Evolutionary conservation across 2,797 vertebrate species (phyloP), one percentile per base, ranked within the genome.

Genomic region (Sphaeramia orbicularis): DNA sequence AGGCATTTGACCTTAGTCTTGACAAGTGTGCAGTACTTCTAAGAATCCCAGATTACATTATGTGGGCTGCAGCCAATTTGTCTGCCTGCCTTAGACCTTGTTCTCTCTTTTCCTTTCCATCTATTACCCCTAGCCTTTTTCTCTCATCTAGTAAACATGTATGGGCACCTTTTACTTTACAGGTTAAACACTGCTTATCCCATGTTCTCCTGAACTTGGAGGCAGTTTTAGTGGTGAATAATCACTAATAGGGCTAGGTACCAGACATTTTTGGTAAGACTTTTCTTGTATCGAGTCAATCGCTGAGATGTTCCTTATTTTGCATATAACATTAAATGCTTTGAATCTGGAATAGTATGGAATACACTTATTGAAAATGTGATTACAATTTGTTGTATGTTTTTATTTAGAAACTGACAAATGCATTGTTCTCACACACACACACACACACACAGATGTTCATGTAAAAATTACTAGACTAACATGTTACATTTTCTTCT

Each of bases 1-100:
- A 86, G 81, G 68, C 86, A 76, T 90, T 88, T 87, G 91, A 88
- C 89, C 90, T 89, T 85, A 83, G 82, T 83, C 89, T 91, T 88
- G 86, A 84, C 82, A 75, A 88, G 84, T 64, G 79, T 64, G 70
- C 64, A 44, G 71, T 75, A 65, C 78, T 84, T 85, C 77, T 87
- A 80, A 76, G 78, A 84, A 86, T 56, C 77, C 57, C 37, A 83
- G 84, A 87, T 90, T 86, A 78, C 78, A 84, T 90, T 84, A 84
- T 80, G 74, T 63, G 65, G 72, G 65, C 76, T 75, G 84, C 65
- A 84, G 81, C 79, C 81, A 60, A 74, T 82, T 72, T 79, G 81
- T 87, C 83, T 84, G 59, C 64, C 83, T 84, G 59, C 64, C 65
- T 57, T n/a, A 54, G 41, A 60, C 54, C 37, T 62, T 37, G 27